phyloP scores from a whole-genome alignment of 1,140 invertebrate genomes.

The honey bee (Apis mellifera) region DNA sequence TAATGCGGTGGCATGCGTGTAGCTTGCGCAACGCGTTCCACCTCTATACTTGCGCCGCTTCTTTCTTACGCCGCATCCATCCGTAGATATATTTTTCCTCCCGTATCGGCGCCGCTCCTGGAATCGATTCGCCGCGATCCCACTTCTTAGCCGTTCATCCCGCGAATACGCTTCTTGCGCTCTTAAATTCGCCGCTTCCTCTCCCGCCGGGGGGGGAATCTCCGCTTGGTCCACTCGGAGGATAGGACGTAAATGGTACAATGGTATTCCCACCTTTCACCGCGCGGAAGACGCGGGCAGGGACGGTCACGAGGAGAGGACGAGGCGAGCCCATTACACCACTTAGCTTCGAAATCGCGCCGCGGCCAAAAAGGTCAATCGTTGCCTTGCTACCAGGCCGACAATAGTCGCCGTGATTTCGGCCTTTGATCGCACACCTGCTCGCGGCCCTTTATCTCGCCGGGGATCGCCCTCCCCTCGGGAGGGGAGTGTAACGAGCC shows the following conservation, averaged over 20 bases:
- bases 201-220: slow-evolving; percentile 3
- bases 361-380: slow-evolving; percentile 60
- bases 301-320: slow-evolving; percentile 19
- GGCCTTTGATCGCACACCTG: slow-evolving; percentile 54
- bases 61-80: slow-evolving; percentile 15
- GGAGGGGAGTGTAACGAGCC: slow-evolving; percentile 21
- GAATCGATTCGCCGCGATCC: slow-evolving; percentile 52
- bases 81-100: slow-evolving; percentile 38
- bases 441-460: slow-evolving; percentile 31
- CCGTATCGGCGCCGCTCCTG: slow-evolving; percentile 22
- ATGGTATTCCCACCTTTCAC: slow-evolving; percentile 66
- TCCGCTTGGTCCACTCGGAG: background rate
- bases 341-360: slow-evolving; percentile 50
- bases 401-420: slow-evolving; percentile 58
- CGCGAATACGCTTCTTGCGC: background rate
- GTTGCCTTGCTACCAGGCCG: slow-evolving; percentile 47
- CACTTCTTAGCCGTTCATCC: slow-evolving; percentile 32
- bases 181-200: slow-evolving; percentile 59
- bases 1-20: slow-evolving; percentile 38
- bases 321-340: slow-evolving; percentile 52
- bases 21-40: slow-evolving; percentile 6
- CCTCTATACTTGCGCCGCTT: background rate
- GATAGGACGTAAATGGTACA: slow-evolving; percentile 58
- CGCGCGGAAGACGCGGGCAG: slow-evolving; percentile 43
- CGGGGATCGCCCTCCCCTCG: slow-evolving; percentile 1